Percentiles rank a stretch among this genome's conserved stretches.
Conservation (phyloP, 2,797 vertebrate genomes). For the Lagodon rhomboides region DNA sequence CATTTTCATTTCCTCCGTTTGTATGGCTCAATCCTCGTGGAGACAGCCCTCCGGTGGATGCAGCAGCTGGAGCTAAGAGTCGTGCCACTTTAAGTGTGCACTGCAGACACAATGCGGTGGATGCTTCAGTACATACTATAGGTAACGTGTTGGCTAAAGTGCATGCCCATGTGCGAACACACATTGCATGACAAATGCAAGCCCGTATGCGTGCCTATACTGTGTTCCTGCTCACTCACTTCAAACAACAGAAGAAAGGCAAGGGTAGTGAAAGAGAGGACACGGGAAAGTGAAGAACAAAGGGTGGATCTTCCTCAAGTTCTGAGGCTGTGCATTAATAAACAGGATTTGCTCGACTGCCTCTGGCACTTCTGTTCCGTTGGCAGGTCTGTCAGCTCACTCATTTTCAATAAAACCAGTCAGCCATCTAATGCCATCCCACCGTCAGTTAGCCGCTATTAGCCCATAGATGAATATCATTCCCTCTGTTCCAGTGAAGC, state of each 20-base stretch:
- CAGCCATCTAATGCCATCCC: constrained; percentile 82
- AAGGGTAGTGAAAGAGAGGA: constrained; percentile 35
- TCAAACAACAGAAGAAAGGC: constrained; percentile 5
- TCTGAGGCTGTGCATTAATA: constrained; percentile 74
- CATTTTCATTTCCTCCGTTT: constrained; percentile 34
- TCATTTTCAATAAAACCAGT: constrained; percentile 83
- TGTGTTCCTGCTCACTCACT: constrained; percentile 13
- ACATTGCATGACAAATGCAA: constrained; percentile 2
- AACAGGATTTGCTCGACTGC: constrained; percentile 73
- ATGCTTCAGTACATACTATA: constrained; percentile 22
- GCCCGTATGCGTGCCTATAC: constrained; percentile 11
- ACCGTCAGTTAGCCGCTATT: constrained; percentile 83
- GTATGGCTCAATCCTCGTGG: constrained; percentile 25
- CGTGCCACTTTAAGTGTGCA: constrained; percentile 50
- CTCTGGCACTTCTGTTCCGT: constrained; percentile 58
- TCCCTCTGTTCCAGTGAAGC: constrained; percentile 80
- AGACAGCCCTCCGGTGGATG: constrained; percentile 42
- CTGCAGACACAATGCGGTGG: constrained; percentile 48
- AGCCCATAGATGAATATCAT: constrained; percentile 83
- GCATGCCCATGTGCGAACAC: constrained; percentile 1
- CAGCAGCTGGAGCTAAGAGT: constrained; percentile 45
- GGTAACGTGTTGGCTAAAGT: constrained; percentile 15
- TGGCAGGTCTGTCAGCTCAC: constrained; percentile 75
- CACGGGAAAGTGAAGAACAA: constrained; percentile 49
- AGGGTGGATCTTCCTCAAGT: constrained; percentile 61